A percentile compares a stretch with the other conserved stretches of the same genome.
These are phyloP conservation scores for Carabus problematicus DNA, from an alignment of 2,888 invertebrate species.

Conservation along the genomic window DNA sequence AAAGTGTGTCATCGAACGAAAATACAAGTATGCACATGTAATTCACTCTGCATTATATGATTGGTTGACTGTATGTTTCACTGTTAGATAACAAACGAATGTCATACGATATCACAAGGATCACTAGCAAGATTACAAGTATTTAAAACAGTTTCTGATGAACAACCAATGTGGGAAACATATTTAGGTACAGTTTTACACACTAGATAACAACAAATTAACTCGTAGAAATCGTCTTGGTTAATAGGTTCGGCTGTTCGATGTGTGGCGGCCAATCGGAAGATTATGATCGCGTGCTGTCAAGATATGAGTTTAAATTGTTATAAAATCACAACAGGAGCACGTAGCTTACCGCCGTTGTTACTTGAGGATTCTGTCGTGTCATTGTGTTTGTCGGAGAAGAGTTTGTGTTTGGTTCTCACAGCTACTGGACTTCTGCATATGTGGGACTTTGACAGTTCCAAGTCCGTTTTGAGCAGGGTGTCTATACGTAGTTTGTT, in stretches of 20 bases:
- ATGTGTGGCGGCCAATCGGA: constrained; percentile 67
- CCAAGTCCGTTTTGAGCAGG: constrained; percentile 62
- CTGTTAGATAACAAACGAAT: constrained; percentile 56
- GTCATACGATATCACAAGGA: constrained; percentile 65
- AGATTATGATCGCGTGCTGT: constrained; percentile 69
- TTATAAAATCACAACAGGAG: constrained; percentile 63
- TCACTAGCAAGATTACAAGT: constrained; percentile 65
- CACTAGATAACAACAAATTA: constrained; percentile 45
- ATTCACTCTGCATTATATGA: constrained; percentile 48
- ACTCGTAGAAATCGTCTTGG: constrained; percentile 8
- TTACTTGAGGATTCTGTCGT: constrained; percentile 67
- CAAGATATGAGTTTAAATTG: constrained; percentile 73
- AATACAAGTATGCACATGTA: constrained; percentile 53
- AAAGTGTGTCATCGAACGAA: constrained; percentile 54
- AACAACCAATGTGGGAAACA: constrained; percentile 73
- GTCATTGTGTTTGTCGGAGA: constrained; percentile 62
- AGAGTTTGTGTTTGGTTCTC: constrained; percentile 62
- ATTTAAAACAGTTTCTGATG: constrained; percentile 64
- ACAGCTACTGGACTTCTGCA: constrained; percentile 63
- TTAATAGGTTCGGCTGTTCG: constrained; percentile 65
- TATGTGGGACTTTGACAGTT: constrained; percentile 69
- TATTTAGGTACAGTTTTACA: constrained; percentile 64
- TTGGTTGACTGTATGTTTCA: constrained; percentile 45
- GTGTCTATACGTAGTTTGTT: constrained; percentile 69
- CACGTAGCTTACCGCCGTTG: constrained; percentile 63